phyloP scores from a whole-genome alignment of 2,888 invertebrate species.

The Aporophyla nigra region DNA sequence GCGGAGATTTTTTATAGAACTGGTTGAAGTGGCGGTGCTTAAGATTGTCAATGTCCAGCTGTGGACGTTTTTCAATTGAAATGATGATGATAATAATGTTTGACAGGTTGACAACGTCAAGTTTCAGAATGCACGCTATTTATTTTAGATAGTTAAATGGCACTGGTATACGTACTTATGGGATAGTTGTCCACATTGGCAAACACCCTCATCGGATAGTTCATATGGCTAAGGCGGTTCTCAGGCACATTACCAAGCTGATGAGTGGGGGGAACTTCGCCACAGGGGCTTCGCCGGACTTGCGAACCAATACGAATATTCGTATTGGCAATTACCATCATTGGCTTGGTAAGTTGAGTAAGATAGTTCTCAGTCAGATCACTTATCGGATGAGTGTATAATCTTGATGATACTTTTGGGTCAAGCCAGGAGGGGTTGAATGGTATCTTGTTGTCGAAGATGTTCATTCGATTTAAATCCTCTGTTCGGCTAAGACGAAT shows the following conservation, averaged over 20 bases:
- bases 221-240: neutral
- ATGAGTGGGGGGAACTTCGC: neutral
- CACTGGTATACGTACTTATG: neutral
- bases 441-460: neutral
- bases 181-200: neutral
- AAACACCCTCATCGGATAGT: neutral
- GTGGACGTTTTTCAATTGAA: neutral
- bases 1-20: too few species aligned
- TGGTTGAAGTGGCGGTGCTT: too few species aligned
- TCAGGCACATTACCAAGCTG: too few species aligned
- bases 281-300: neutral
- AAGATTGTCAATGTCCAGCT: neutral
- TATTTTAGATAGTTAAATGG: neutral
- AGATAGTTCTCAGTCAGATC: neutral
- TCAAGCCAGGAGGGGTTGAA: neutral
- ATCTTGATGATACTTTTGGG: neutral
- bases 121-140: too few species aligned
- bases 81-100: neutral
- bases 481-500: neutral
- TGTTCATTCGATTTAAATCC: neutral
- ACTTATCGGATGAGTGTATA: neutral
- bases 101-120: neutral
- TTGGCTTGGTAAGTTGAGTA: neutral
- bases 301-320: neutral
- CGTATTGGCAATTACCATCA: neutral